Evolutionary conservation across 2,113 vertebrate genomes (phyloP).

Genomic region (Phylloscopus trochilus): DNA sequence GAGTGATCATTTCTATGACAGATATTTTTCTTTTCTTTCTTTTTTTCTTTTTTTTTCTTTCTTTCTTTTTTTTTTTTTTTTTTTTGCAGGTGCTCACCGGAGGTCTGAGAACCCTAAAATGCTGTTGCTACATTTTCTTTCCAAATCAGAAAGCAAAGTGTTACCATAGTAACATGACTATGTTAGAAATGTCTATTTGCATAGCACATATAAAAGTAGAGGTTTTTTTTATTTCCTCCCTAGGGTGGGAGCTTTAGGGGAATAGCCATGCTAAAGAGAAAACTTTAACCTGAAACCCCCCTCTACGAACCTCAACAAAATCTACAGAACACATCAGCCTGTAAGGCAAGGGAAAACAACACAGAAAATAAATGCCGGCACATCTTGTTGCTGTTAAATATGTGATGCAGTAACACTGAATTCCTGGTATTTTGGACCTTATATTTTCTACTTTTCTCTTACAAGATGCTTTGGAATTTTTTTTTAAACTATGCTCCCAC

Average conservation of each 20-base stretch:
- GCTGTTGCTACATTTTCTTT: slow-evolving; percentile 78
- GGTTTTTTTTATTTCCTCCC: slow-evolving; percentile 50
- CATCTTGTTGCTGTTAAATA: slow-evolving; percentile 45
- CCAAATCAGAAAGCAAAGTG: slow-evolving; percentile 82
- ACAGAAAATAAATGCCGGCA: slow-evolving; percentile 60
- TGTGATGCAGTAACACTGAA: slow-evolving; percentile 15
- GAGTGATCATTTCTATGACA: slow-evolving; percentile 64
- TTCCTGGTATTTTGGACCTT: slow-evolving; percentile 57
- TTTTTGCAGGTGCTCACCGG: slow-evolving; percentile 66
- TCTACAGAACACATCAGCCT: slow-evolving; percentile 68
- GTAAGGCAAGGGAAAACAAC: slow-evolving; percentile 69
- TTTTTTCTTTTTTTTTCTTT: neutral
- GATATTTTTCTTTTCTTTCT: neutral
- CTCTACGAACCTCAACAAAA: slow-evolving; percentile 49
- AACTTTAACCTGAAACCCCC: slow-evolving; percentile 34
- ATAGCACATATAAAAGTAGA: slow-evolving; percentile 81
- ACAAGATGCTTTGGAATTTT: slow-evolving; percentile 63
- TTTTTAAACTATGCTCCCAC: slow-evolving; percentile 42
- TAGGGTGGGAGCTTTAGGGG: slow-evolving; percentile 26
- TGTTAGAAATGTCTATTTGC: slow-evolving; percentile 82
- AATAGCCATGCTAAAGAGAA: slow-evolving; percentile 50
- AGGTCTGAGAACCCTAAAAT: slow-evolving; percentile 78
- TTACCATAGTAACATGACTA: slow-evolving; percentile 85
- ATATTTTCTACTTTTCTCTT: slow-evolving; percentile 60
- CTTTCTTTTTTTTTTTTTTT: neutral